phyloP scores from a whole-genome alignment of 92 coral and sea anemone species.

The Diadumene lineata region DNA sequence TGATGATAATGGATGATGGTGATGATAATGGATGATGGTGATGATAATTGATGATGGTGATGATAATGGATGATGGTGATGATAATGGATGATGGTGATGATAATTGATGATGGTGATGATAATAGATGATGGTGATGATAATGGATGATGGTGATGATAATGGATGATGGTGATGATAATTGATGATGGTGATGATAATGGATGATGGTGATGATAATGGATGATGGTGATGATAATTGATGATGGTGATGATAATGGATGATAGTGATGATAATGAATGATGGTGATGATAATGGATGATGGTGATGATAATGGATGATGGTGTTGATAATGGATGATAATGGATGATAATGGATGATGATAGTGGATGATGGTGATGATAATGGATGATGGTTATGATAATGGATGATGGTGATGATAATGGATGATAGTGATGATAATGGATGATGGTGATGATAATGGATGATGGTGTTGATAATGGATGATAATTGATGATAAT shows the following conservation, averaged over 20 bases:
- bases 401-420: neutral
- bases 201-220: neutral
- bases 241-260: neutral
- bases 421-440: neutral
- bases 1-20: neutral
- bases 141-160: neutral
- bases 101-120: neutral
- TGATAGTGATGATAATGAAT: neutral
- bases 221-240: neutral
- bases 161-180: neutral
- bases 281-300: neutral
- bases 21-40: neutral
- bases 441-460: neutral
- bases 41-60: neutral
- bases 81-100: neutral
- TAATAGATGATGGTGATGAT: neutral
- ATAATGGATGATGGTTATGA: neutral
- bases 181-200: neutral
- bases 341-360: neutral
- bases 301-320: neutral
- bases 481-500: neutral
- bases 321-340: neutral
- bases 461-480: neutral
- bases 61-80: neutral
- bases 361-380: neutral